phyloP scores from a whole-genome alignment of 2,888 invertebrate genomes.

The Euphydryas editha region DNA sequence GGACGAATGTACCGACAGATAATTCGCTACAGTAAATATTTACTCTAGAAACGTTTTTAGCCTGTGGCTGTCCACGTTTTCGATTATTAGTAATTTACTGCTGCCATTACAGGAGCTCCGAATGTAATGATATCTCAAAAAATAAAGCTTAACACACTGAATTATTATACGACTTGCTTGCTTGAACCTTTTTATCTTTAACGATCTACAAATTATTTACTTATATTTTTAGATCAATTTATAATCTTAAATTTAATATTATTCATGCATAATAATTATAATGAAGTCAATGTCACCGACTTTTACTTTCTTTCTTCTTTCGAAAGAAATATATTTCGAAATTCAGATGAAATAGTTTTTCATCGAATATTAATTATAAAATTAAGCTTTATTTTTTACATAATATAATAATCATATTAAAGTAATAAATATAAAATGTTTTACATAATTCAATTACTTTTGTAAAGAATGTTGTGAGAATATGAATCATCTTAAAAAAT shows the following conservation, averaged over 20 bases:
- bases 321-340: neutral
- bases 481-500: too few species aligned
- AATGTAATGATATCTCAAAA: constrained; percentile 20
- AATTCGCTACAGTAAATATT: constrained; percentile 7
- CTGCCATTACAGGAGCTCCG: constrained; percentile 24
- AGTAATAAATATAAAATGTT: too few species aligned
- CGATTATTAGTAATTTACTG: constrained; percentile 27
- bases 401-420: too few species aligned
- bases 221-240: constrained; percentile 1
- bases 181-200: constrained; percentile 3
- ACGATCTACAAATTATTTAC: neutral
- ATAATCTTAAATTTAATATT: neutral
- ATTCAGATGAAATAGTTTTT: neutral
- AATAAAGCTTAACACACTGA: constrained; percentile 18
- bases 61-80: constrained; percentile 30
- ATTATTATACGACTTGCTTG: constrained; percentile 2
- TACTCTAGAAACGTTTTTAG: constrained; percentile 23
- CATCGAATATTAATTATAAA: neutral
- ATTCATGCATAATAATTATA: neutral
- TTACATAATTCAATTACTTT: too few species aligned
- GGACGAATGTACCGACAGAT: neutral
- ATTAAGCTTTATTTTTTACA: neutral
- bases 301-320: neutral
- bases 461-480: too few species aligned
- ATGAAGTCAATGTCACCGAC: neutral